phyloP scores from a whole-genome alignment of 2,113 vertebrate genomes.

The Strix uralensis region DNA sequence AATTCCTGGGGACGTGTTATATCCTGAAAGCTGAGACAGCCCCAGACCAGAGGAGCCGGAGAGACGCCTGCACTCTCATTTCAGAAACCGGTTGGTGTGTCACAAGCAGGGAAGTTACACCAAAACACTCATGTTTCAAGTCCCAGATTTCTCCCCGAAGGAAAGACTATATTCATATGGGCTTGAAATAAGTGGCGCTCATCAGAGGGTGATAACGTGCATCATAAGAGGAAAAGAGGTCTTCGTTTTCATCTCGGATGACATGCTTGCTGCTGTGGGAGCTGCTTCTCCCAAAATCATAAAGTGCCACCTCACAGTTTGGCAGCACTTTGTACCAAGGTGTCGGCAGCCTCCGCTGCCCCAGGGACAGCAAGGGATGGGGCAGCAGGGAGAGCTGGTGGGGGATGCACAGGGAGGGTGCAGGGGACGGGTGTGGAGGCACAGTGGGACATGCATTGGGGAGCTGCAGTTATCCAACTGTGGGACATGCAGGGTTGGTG shows the following conservation, averaged over 20 bases:
- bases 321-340: background rate
- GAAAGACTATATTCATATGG: background rate
- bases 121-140: background rate
- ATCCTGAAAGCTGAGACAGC: conserved; percentile 45
- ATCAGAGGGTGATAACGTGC: background rate
- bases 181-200: background rate
- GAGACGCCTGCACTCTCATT: background rate
- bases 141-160: background rate
- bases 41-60: background rate
- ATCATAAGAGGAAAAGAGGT: background rate
- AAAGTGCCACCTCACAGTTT: background rate
- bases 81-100: rapidly evolving
- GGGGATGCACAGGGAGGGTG: background rate
- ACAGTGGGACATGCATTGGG: background rate
- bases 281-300: background rate
- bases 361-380: background rate
- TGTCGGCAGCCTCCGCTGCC: background rate
- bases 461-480: too few relatives aligned
- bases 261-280: background rate
- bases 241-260: background rate
- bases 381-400: background rate
- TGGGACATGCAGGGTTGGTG: background rate
- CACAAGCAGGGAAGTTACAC: background rate
- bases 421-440: background rate
- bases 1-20: background rate